Evolutionary conservation across 2,797 vertebrate genomes (phyloP), one percentile per base, ranked within the genome.

Genomic region (Labroides dimidiatus): DNA sequence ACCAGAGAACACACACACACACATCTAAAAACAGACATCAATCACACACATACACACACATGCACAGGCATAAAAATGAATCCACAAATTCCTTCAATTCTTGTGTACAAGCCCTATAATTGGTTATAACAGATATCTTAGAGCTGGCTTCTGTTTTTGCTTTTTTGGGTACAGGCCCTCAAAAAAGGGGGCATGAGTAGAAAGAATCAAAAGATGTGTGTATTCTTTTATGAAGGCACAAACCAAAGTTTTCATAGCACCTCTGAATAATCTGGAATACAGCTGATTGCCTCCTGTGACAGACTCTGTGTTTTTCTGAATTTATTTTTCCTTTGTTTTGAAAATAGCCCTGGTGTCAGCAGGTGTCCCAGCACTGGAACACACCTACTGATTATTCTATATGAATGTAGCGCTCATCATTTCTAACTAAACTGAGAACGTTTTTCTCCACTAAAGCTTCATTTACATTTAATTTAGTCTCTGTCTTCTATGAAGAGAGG

Each of bases 31-130:
- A 72, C 54, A 77, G 56, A 68, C 59, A 42, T 64, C n/a, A n/a
- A n/a, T n/a, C n/a, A n/a, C n/a, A n/a, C n/a, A n/a, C 45, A 52
- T 51, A 63, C 50, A 63, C 59, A 53, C 27, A 30, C 19, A 70
- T 52, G 56, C 66, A 37, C 27, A 71, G 19, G 13, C 56, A 57
- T 59, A 71, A 65, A 80, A 58, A 78, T 57, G 77, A 52, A 86
- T 64, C 70, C 10, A 30, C 64, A 7, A 68, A 80, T 70, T 71
- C 64, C 50, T 76, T 67, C 0, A 8, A 58, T 74, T 73, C 73
- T 69, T 58, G 76, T 86, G 86, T 89, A 89, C 84, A 87, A 80
- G 61, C 56, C 55, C 37, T 75, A 50, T 64, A 86, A 87, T 77
- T 80, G 83, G 67, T 1, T 52, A 82, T 76, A 68, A 71, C 50